These are phyloP conservation scores for Andrena bicolor DNA, from an alignment of 2,888 invertebrate species.

Conservation along the genomic window DNA sequence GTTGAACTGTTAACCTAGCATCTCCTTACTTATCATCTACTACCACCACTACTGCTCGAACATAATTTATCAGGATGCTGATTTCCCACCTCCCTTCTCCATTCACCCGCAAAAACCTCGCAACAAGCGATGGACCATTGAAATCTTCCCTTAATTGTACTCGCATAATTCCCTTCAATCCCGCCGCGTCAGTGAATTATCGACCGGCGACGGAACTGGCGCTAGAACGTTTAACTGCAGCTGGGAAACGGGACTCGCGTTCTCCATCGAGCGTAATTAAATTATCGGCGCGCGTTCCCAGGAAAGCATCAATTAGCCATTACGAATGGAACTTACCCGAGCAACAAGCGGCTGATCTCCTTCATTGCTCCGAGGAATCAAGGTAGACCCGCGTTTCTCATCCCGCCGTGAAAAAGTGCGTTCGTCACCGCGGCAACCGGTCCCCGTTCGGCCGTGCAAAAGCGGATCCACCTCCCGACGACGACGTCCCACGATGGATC, in stretches of 20 bases:
- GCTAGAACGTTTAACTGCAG: background rate
- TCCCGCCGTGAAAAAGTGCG: conserved; percentile 37
- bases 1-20: too few relatives aligned
- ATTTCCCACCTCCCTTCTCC: background rate
- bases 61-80: background rate
- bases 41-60: background rate
- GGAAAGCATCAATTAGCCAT: conserved; percentile 41
- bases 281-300: conserved; percentile 24
- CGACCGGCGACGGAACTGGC: background rate
- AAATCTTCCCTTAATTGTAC: background rate
- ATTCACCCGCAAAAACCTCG: background rate
- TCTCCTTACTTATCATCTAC: too few relatives aligned
- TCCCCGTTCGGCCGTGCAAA: conserved; percentile 14
- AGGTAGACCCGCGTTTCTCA: conserved; percentile 42
- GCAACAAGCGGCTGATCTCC: conserved; percentile 67
- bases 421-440: conserved; percentile 45
- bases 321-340: conserved; percentile 67
- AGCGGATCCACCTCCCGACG: conserved; percentile 20
- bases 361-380: conserved; percentile 63
- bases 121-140: background rate
- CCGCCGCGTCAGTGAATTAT: conserved; percentile 28
- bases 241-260: background rate
- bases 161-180: conserved; percentile 14
- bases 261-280: conserved; percentile 10
- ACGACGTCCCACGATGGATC: conserved; percentile 53